Evolutionary conservation across 2,888 invertebrate species (phyloP).

Genomic region (Atherix ibis): DNA sequence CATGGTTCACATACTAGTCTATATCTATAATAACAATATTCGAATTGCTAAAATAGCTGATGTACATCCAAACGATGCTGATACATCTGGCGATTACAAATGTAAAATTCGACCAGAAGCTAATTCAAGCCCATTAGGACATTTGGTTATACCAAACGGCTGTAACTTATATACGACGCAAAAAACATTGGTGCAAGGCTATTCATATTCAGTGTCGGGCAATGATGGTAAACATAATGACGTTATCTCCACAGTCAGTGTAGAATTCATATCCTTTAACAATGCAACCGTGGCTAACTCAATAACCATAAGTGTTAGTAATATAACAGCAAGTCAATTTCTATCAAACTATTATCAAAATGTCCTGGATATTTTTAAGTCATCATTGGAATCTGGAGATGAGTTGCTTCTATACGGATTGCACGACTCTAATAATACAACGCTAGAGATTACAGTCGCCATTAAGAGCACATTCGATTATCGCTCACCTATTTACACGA

Average conservation of each 20-base stretch:
- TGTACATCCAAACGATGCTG: conserved; percentile 83
- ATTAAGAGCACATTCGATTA: conserved; percentile 41
- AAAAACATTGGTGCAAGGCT: conserved; percentile 54
- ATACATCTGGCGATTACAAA: conserved; percentile 74
- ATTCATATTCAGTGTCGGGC: conserved; percentile 65
- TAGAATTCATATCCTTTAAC: conserved; percentile 66
- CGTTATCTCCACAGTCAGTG: conserved; percentile 71
- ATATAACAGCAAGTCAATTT: conserved; percentile 58
- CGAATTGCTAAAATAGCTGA: conserved; percentile 76
- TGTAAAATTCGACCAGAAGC: conserved; percentile 60
- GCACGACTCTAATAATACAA: conserved; percentile 36
- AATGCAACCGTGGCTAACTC: conserved; percentile 73
- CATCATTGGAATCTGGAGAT: conserved; percentile 46
- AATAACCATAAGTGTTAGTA: conserved; percentile 56
- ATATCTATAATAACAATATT: conserved; percentile 58
- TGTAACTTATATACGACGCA: conserved; percentile 67
- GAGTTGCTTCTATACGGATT: conserved; percentile 57
- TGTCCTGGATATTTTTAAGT: conserved; percentile 53
- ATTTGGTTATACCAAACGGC: conserved; percentile 53
- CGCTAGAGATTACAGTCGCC: conserved; percentile 57
- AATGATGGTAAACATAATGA: conserved; percentile 80
- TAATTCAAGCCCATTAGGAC: conserved; percentile 35
- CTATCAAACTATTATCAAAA: conserved; percentile 60
- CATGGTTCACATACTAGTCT: conserved; percentile 63
- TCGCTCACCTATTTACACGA: conserved; percentile 46